phyloP scores from a whole-genome alignment of 2,888 invertebrate species.

The Epinotia nisella region DNA sequence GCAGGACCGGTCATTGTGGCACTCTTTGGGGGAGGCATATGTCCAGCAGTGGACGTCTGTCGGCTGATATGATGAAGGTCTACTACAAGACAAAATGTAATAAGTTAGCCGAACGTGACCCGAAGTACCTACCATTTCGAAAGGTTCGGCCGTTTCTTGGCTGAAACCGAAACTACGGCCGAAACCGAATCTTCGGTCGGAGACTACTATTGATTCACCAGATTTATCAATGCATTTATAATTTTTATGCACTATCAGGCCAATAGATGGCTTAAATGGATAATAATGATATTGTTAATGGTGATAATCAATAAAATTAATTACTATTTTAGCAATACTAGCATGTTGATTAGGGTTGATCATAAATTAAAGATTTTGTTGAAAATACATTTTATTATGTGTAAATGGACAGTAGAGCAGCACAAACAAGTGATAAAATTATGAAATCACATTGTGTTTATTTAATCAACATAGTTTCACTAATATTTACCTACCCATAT shows the following conservation, averaged over 20 bases:
- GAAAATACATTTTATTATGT: conserved; percentile 60
- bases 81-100: too few species aligned
- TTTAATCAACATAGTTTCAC: conserved; percentile 20
- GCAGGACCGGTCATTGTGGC: too few species aligned
- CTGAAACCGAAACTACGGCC: too few species aligned
- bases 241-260: conserved; percentile 25
- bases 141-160: too few species aligned
- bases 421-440: conserved; percentile 61
- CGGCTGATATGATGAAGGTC: too few species aligned
- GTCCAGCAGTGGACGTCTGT: too few species aligned
- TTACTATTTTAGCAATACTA: background rate
- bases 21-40: too few species aligned
- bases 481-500: conserved; percentile 18
- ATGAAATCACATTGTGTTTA: conserved; percentile 56
- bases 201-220: too few species aligned
- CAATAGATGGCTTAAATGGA: conserved; percentile 23
- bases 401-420: conserved; percentile 57
- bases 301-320: conserved; percentile 13
- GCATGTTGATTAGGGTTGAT: conserved; percentile 7
- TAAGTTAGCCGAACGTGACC: too few species aligned
- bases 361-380: conserved; percentile 46
- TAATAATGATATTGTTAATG: background rate
- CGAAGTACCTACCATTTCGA: too few species aligned
- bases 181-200: too few species aligned
- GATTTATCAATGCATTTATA: conserved; percentile 9